Evolutionary conservation across 2,797 vertebrate species (phyloP).

Genomic region (Microctenopoma stevenorrisi): DNA sequence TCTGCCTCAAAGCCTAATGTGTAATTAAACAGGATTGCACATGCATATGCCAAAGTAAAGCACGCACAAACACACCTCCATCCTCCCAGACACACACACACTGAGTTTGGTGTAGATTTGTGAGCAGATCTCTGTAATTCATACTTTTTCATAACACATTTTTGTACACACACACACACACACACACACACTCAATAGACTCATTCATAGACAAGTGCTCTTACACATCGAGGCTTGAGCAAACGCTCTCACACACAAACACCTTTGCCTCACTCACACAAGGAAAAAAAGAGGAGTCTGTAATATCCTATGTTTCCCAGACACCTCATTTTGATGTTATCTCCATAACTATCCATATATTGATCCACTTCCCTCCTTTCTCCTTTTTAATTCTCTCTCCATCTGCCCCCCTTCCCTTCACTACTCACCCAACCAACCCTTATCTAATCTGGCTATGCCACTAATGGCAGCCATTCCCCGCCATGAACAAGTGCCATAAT

Average conservation of each 20-base stretch:
- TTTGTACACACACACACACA: slow-evolving; percentile 52
- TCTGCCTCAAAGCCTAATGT: slow-evolving; percentile 87
- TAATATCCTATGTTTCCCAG: slow-evolving; percentile 69
- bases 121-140: slow-evolving; percentile 65
- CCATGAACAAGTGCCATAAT: slow-evolving; percentile 84
- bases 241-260: slow-evolving; percentile 33
- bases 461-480: slow-evolving; percentile 82
- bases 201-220: slow-evolving; percentile 66
- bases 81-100: slow-evolving; percentile 34
- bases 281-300: slow-evolving; percentile 48
- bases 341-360: slow-evolving; percentile 82
- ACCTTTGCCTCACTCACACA: slow-evolving; percentile 40
- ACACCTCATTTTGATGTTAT: slow-evolving; percentile 81
- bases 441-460: slow-evolving; percentile 83
- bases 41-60: slow-evolving; percentile 73
- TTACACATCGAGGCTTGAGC: slow-evolving; percentile 48
- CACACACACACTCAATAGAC: slow-evolving; percentile 62
- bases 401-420: slow-evolving; percentile 66
- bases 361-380: slow-evolving; percentile 76
- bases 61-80: slow-evolving; percentile 59
- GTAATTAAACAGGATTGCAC: slow-evolving; percentile 92
- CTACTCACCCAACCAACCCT: slow-evolving; percentile 63
- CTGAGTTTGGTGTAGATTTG: slow-evolving; percentile 37
- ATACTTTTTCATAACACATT: slow-evolving; percentile 63
- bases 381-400: slow-evolving; percentile 81